A percentile compares a stretch with the other conserved stretches of the same genome.
Evolutionary conservation across 2,797 vertebrate genomes (phyloP).

Genomic region (Coregonus ussuriensis): DNA sequence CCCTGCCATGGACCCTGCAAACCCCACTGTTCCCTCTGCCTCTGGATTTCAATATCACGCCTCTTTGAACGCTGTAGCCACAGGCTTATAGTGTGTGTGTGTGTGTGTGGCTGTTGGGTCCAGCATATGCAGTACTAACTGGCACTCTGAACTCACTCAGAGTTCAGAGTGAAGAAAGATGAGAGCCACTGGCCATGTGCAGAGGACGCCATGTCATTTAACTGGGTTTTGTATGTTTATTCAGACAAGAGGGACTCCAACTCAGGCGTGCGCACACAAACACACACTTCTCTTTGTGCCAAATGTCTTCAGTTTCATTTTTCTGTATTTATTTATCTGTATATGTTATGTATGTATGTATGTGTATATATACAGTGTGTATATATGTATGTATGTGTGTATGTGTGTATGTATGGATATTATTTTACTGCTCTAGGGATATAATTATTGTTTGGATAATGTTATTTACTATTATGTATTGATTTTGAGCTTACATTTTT

Average conservation of each 20-base stretch:
- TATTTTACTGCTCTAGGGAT: no score
- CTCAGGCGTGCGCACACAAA: no score
- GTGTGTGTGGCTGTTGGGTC: slow-evolving; percentile 43
- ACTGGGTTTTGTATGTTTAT: slow-evolving; percentile 71
- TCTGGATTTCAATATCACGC: slow-evolving; percentile 80
- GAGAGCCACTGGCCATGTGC: slow-evolving; percentile 70
- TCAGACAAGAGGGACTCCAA: slow-evolving; percentile 62
- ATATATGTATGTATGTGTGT: no score
- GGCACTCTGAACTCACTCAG: slow-evolving; percentile 75
- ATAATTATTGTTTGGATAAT: no score
- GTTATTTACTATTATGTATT: no score
- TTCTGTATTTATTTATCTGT: no score
- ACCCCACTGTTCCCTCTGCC: slow-evolving; percentile 68
- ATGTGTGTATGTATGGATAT: no score
- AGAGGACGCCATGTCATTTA: slow-evolving; percentile 81
- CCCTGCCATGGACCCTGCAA: slow-evolving; percentile 76
- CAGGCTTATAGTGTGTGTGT: slow-evolving; percentile 46
- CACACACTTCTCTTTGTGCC: background rate
- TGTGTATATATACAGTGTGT: no score
- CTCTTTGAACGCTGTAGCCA: slow-evolving; percentile 80
- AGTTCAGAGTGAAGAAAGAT: slow-evolving; percentile 48
- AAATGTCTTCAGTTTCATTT: no score
- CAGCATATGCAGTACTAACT: slow-evolving; percentile 71
- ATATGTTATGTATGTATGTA: no score
- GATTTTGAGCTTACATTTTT: no score